These are phyloP conservation scores for Acleris holmiana DNA, from an alignment of 2,888 invertebrate species.

Conservation along the genomic window DNA sequence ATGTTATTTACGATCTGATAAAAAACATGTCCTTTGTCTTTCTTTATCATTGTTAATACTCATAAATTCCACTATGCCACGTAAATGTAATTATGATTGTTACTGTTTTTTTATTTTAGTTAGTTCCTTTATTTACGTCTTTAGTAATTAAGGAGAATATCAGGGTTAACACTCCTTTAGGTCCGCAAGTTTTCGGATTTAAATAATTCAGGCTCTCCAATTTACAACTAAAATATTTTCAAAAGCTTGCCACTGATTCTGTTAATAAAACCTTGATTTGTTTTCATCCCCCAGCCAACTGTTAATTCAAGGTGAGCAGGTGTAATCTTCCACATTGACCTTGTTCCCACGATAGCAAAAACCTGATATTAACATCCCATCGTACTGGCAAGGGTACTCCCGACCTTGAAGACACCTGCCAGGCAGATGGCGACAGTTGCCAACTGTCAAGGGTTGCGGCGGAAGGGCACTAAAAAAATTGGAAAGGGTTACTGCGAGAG, in stretches of 20 bases:
- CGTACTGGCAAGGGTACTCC: conserved; percentile 19
- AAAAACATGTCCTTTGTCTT: conserved; percentile 13
- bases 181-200: too few species aligned
- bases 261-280: conserved; percentile 5
- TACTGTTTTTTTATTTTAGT: too few species aligned
- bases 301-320: conserved; percentile 24
- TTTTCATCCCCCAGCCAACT: conserved; percentile 9
- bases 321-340: conserved; percentile 36
- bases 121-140: too few species aligned
- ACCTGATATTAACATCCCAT: conserved; percentile 24
- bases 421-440: conserved; percentile 21
- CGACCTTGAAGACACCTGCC: conserved; percentile 31
- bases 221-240: too few species aligned
- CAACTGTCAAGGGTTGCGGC: conserved; percentile 17
- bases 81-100: too few species aligned
- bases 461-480: conserved; percentile 23
- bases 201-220: too few species aligned
- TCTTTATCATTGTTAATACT: conserved; percentile 13
- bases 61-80: too few species aligned
- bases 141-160: too few species aligned
- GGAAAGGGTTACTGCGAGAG: conserved; percentile 11
- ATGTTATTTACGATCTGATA: conserved; percentile 17
- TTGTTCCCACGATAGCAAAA: conserved; percentile 30
- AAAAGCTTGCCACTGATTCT: not conserved
- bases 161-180: too few species aligned